Evolutionary conservation across 1,140 invertebrate species (phyloP).

Genomic region (Muscidifurax raptorellus): DNA sequence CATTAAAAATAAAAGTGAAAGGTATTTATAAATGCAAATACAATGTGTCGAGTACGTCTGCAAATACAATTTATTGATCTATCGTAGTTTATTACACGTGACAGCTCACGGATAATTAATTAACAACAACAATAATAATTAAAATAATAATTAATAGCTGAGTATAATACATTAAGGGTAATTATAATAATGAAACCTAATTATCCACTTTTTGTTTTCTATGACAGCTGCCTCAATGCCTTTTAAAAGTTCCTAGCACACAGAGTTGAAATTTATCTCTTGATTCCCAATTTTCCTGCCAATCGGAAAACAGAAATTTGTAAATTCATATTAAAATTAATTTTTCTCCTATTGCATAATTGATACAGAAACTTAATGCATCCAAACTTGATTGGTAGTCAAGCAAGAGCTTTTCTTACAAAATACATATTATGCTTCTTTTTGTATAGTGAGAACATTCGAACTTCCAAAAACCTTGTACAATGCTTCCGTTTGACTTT

Average conservation of each 20-base stretch:
- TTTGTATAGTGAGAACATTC: slow-evolving; percentile 41
- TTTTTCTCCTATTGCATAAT: not conserved
- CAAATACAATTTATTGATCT: slow-evolving; percentile 68
- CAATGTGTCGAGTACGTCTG: slow-evolving; percentile 55
- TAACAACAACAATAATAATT: slow-evolving; percentile 69
- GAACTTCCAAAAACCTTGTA: slow-evolving; percentile 41
- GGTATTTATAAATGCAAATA: not conserved
- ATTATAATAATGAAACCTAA: slow-evolving; percentile 71
- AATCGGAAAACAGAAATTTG: slow-evolving; percentile 17
- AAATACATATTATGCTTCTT: slow-evolving; percentile 50
- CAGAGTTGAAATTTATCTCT: slow-evolving; percentile 69
- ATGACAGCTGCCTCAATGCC: slow-evolving; percentile 77
- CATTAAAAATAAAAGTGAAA: too few relatives aligned
- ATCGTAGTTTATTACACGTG: slow-evolving; percentile 68
- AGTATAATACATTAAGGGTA: slow-evolving; percentile 69
- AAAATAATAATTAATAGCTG: slow-evolving; percentile 66
- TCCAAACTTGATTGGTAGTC: slow-evolving; percentile 4
- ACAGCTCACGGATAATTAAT: slow-evolving; percentile 66
- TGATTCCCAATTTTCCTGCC: slow-evolving; percentile 48
- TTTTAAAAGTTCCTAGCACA: slow-evolving; percentile 71
- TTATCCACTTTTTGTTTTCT: slow-evolving; percentile 69
- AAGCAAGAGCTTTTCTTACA: slow-evolving; percentile 34
- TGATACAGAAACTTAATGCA: not conserved
- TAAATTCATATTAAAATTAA: not conserved
- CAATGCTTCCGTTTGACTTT: slow-evolving; percentile 48